Conservation (phyloP, 2,113 vertebrate genomes). For the Lichenostomus cassidix region DNA sequence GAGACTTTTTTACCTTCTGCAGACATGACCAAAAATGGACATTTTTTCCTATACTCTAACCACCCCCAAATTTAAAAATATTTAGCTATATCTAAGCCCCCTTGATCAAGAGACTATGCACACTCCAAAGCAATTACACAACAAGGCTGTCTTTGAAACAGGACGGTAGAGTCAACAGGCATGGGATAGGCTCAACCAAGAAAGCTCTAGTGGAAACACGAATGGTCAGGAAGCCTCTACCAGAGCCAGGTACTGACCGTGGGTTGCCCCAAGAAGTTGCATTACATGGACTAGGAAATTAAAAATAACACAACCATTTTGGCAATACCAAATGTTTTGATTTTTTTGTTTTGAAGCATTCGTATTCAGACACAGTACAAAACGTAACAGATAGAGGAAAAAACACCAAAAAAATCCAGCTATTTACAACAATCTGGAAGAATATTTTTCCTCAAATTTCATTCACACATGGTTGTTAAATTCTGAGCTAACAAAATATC, state of each 20-base stretch:
- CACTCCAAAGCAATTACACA: neutral
- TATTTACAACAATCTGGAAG: neutral
- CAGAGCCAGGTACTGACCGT: neutral
- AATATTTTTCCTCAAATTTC: neutral
- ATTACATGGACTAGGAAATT: neutral
- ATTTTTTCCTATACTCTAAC: neutral
- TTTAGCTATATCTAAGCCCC: neutral
- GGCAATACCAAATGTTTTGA: neutral
- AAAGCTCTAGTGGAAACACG: neutral
- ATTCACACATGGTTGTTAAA: neutral
- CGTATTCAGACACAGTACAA: neutral
- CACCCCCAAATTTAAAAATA: neutral
- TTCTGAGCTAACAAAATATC: neutral
- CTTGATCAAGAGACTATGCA: neutral
- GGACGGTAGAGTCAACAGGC: neutral
- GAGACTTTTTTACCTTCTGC: neutral
- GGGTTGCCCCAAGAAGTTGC: neutral
- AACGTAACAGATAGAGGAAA: neutral
- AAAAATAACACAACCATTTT: neutral
- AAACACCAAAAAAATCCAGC: neutral
- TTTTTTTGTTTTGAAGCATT: neutral
- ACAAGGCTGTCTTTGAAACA: neutral
- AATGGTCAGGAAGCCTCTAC: neutral
- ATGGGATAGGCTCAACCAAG: neutral
- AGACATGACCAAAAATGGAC: neutral